Percentiles rank a stretch among this genome's conserved stretches.
Conservation (phyloP, 2,113 vertebrate genomes). For the Bostrychus sinensis region DNA sequence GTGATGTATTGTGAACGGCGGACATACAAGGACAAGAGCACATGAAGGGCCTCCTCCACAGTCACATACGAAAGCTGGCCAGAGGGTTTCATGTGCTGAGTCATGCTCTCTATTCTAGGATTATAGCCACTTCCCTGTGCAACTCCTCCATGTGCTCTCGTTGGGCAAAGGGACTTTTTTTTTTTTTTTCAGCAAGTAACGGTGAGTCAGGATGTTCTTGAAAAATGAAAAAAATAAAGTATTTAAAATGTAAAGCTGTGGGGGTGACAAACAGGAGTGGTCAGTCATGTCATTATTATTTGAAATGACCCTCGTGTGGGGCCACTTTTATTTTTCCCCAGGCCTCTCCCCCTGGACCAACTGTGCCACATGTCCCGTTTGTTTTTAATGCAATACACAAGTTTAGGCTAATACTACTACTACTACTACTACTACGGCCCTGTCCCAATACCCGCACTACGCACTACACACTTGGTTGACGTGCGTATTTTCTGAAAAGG, state of each 20-base stretch:
- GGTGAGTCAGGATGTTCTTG: conserved; percentile 12
- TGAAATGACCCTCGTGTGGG: too few relatives aligned
- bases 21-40: conserved; percentile 9
- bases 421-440: too few relatives aligned
- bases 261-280: background rate
- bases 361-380: too few relatives aligned
- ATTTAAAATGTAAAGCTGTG: background rate
- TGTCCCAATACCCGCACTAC: too few relatives aligned
- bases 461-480: too few relatives aligned
- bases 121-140: conserved; percentile 15
- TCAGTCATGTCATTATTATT: background rate
- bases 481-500: too few relatives aligned
- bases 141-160: conserved; percentile 6
- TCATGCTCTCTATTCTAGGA: conserved; percentile 63
- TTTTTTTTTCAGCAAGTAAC: conserved; percentile 7
- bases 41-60: conserved; percentile 6
- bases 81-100: conserved; percentile 51
- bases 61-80: conserved; percentile 5
- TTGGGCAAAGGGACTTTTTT: conserved; percentile 9
- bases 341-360: too few relatives aligned
- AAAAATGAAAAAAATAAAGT: background rate
- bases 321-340: too few relatives aligned
- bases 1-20: conserved; percentile 14
- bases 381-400: too few relatives aligned
- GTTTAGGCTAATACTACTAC: too few relatives aligned